phyloP scores from a whole-genome alignment of 2,113 vertebrate species.

The Progne subis region DNA sequence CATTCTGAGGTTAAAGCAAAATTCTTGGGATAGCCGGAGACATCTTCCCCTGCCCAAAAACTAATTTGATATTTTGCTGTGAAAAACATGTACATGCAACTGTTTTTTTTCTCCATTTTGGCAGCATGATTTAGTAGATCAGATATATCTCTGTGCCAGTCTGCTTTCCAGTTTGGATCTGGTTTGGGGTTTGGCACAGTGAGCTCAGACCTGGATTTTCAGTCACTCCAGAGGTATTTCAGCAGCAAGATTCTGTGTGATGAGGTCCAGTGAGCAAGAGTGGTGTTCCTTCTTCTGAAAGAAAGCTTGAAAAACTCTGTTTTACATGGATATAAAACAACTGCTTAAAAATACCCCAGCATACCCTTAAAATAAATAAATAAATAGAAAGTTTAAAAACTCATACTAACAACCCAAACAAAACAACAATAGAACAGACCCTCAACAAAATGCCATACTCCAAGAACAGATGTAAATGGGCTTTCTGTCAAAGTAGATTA shows the following conservation, averaged over 20 bases:
- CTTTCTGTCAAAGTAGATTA: neutral
- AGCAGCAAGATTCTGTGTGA: neutral
- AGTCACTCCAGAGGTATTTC: neutral
- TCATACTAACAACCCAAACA: neutral
- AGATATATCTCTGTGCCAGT: neutral
- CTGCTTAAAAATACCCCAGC: neutral
- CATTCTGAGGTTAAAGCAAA: neutral
- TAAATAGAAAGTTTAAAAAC: neutral
- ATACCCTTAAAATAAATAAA: neutral
- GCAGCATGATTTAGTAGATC: neutral
- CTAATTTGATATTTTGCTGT: neutral
- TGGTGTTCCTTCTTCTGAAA: neutral
- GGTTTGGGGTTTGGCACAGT: neutral
- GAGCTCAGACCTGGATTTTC: neutral
- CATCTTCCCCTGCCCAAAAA: neutral
- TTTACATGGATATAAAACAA: neutral
- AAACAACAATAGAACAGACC: neutral
- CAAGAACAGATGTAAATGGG: neutral
- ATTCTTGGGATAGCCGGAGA: neutral
- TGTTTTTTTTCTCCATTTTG: neutral
- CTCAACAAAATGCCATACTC: neutral
- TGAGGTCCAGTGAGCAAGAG: neutral
- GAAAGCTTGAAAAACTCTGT: neutral
- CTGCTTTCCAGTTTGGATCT: neutral
- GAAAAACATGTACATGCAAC: rapidly evolving